phyloP scores from a whole-genome alignment of 2,113 vertebrate species.

The Erinaceus europaeus region DNA sequence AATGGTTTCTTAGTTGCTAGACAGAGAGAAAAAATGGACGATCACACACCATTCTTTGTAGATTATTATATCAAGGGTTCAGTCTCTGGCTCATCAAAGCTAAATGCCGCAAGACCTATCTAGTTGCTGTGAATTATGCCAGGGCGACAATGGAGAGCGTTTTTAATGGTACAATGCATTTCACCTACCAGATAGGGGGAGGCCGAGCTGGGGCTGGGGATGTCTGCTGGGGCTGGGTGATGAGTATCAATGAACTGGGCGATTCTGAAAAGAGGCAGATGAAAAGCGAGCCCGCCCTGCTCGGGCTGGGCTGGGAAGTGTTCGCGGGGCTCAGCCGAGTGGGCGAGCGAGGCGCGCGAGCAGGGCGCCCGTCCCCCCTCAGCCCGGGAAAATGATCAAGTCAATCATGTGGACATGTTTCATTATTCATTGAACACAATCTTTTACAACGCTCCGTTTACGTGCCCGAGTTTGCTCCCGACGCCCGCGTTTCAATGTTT shows the following conservation, averaged over 20 bases:
- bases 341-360: conserved; percentile 91
- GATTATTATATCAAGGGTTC: conserved; percentile 91
- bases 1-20: conserved; percentile 85
- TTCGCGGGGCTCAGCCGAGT: conserved; percentile 86
- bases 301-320: conserved; percentile 88
- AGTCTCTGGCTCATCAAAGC: conserved; percentile 91
- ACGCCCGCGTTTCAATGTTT: conserved; percentile 86
- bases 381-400: conserved; percentile 93
- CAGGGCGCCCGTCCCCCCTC: conserved; percentile 91
- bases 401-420: conserved; percentile 97
- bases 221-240: conserved; percentile 91
- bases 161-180: conserved; percentile 95
- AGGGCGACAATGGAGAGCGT: conserved; percentile 94
- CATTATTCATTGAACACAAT: conserved; percentile 95
- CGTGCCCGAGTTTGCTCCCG: conserved; percentile 90
- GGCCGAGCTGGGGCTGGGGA: conserved; percentile 89
- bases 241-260: conserved; percentile 91
- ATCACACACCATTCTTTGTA: conserved; percentile 89
- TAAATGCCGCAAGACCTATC: conserved; percentile 96
- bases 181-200: conserved; percentile 96
- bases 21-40: conserved; percentile 87
- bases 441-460: conserved; percentile 91
- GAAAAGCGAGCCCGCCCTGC: conserved; percentile 84
- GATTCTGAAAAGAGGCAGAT: conserved; percentile 85
- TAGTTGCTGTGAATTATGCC: conserved; percentile 92